A percentile compares a stretch with the other conserved stretches of the same genome.
These are phyloP conservation scores for Crotophaga sulcirostris DNA, from an alignment of 2,113 vertebrate genomes.

Conservation along the genomic window DNA sequence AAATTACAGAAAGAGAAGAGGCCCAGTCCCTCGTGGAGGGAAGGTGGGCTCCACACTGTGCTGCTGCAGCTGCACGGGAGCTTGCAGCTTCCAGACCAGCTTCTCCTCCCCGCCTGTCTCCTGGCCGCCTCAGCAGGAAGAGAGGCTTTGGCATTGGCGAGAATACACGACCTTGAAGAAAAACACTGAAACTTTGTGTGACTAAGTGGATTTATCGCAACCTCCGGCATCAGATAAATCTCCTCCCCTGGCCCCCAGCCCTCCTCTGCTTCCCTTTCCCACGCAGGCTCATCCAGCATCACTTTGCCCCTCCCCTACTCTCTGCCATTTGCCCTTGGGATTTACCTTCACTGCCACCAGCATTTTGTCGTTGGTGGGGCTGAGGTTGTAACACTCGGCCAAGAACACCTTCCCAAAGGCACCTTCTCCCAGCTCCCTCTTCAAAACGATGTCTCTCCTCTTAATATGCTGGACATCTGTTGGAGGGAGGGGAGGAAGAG, in stretches of 20 bases:
- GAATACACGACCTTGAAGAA: not conserved
- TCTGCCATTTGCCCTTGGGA: not conserved
- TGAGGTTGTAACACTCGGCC: constrained; percentile 98
- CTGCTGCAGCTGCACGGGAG: not conserved
- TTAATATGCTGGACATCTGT: constrained; percentile 97
- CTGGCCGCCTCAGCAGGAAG: not conserved
- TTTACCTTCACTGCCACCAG: constrained; percentile 95
- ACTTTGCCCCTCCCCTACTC: not conserved
- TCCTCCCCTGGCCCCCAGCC: not conserved
- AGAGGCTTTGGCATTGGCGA: not conserved
- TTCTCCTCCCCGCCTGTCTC: not conserved
- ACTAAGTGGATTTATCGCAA: constrained; percentile 14
- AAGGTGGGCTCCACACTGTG: not conserved
- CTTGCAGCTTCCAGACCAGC: not conserved
- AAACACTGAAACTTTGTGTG: not conserved
- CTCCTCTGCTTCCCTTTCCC: constrained; percentile 41
- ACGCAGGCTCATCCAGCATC: not conserved
- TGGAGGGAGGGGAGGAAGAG: constrained; percentile 59
- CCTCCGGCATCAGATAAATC: not conserved
- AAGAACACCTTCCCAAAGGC: constrained; percentile 99
- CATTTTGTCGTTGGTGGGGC: constrained; percentile 97
- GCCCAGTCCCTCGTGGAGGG: fast-evolving
- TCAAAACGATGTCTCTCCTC: constrained; percentile 95
- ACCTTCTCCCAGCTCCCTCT: constrained; percentile 95
- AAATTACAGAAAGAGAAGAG: not conserved